A percentile compares a stretch with the other conserved stretches of the same genome.
These are phyloP conservation scores for Ictidomys tridecemlineatus DNA, from an alignment of 2,113 vertebrate genomes.

Conservation along the genomic window DNA sequence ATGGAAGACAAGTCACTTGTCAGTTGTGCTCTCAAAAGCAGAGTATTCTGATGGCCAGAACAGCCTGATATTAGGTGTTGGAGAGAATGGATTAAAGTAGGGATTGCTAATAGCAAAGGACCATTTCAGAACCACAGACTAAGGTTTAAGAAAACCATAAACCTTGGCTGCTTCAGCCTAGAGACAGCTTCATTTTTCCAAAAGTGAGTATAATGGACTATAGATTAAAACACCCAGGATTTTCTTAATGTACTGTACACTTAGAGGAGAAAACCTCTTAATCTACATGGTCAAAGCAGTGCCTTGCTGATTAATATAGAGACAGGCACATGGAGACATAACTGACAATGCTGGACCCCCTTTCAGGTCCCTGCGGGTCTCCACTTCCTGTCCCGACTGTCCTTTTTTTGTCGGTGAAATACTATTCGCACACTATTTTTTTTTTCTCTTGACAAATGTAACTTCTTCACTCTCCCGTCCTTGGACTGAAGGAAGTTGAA, in stretches of 20 bases:
- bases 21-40: background rate
- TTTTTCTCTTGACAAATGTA: background rate
- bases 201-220: background rate
- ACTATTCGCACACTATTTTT: background rate
- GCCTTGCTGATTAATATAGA: background rate
- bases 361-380: background rate
- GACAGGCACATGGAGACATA: background rate
- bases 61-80: background rate
- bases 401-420: background rate
- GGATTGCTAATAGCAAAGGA: background rate
- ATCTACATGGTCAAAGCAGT: background rate
- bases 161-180: background rate
- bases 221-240: background rate
- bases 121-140: background rate
- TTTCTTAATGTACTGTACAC: background rate
- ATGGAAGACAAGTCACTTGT: background rate
- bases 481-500: background rate
- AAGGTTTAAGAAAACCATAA: background rate
- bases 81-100: background rate
- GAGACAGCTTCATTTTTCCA: background rate
- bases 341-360: background rate
- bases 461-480: background rate
- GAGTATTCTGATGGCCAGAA: background rate
- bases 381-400: background rate
- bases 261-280: background rate